Base-by-base conservation (phyloP, 2,888 invertebrate genomes). In the Melanostoma mellinum region DNA sequence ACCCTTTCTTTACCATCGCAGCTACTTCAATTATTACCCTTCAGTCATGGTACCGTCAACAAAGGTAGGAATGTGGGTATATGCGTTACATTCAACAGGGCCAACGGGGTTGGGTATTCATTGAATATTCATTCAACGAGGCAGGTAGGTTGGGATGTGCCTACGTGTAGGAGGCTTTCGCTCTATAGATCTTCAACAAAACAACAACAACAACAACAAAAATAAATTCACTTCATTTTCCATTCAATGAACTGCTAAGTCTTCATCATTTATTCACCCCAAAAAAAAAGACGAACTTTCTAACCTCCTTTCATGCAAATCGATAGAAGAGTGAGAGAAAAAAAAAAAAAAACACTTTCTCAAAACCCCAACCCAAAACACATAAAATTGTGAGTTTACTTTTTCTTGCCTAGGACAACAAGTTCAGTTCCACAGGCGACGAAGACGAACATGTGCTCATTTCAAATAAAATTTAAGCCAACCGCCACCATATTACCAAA, bases 221-320 rank as follows among this genome's bases (percentile, higher is more conserved):
- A 46, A 61, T 65, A 67, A 76, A 61, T 61, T 67, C 55, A 67
- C 65, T 72, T 55, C 61, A 69, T 63, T 82, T 78, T 82, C 73
- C 72, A 84, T 65, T 65, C 74, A 71, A 69, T 65, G 84, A 84
- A 65, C 84, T 78, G 60, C 55, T 71, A 84, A 60, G 53, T 67
- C 68, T 65, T 69, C 56, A 84, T 60, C 55, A 79, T 55, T 60
- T 81, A 72, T 46, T 63, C 61, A 63, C 61, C 61, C 44, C 8
- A 58, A 3, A 61, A 5, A 38, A 38, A 50, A 61, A 46, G 9
- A 61, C 8, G 33, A 60, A 60, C 44, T 20, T 20, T 20, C 20
- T 1, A 46, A 6, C 48, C 30, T 10, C 44, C 4, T 3, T n/a
- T 44, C 4, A 30, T 56, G 30, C 40, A 42, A 46, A 44, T 46